phyloP scores from a whole-genome alignment of 2,797 vertebrate genomes.

The Melanotaenia trifasciata region DNA sequence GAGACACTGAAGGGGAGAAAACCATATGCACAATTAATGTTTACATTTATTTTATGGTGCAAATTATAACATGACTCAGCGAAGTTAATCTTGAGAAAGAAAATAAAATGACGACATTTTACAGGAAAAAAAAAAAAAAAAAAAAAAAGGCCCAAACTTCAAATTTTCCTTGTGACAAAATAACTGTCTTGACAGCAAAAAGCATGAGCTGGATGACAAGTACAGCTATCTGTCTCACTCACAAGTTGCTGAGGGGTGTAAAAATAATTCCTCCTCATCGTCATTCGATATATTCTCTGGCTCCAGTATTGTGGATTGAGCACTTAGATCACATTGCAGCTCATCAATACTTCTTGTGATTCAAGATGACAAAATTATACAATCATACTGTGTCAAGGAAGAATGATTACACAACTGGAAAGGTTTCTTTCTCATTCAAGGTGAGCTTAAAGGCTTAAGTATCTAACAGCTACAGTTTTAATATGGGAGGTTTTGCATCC shows the following conservation, averaged over 20 bases:
- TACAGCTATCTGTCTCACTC: conserved; percentile 16
- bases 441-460: not conserved
- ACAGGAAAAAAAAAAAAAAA: not conserved
- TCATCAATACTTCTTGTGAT: conserved; percentile 45
- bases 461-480: not conserved
- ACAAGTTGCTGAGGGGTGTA: conserved; percentile 42
- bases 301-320: conserved; percentile 30
- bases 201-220: not conserved
- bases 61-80: not conserved
- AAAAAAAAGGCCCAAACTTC: not conserved
- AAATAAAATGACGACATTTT: not conserved
- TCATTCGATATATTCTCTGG: conserved; percentile 51
- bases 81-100: not conserved
- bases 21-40: not conserved
- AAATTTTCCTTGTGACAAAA: not conserved
- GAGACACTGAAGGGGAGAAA: conserved; percentile 67
- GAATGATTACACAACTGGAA: not conserved
- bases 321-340: conserved; percentile 41
- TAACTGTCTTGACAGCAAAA: not conserved
- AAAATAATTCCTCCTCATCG: conserved; percentile 45
- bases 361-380: conserved; percentile 46
- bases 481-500: not conserved
- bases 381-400: conserved; percentile 15
- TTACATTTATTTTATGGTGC: not conserved
- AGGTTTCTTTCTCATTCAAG: not conserved